These are phyloP conservation scores for Apodemia duryi DNA, from an alignment of 2,888 invertebrate genomes.

Conservation along the genomic window DNA sequence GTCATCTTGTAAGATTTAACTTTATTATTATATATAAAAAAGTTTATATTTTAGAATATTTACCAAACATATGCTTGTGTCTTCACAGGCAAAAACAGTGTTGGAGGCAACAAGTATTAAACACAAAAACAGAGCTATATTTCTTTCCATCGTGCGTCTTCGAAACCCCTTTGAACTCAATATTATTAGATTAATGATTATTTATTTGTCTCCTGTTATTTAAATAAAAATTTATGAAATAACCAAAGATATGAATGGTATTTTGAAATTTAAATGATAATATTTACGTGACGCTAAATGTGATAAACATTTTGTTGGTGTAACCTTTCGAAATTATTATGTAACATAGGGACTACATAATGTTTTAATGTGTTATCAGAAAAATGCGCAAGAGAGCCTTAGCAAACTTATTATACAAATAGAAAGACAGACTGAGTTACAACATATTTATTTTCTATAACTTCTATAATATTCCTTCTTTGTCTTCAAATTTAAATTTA, in stretches of 20 bases:
- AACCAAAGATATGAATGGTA: background rate
- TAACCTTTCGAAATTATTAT: conserved; percentile 13
- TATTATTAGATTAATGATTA: conserved; percentile 31
- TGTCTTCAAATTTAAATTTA: too few relatives aligned
- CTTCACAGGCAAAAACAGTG: conserved; percentile 51
- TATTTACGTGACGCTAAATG: background rate
- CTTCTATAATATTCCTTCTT: too few relatives aligned
- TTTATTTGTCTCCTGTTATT: conserved; percentile 26
- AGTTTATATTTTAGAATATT: conserved; percentile 15
- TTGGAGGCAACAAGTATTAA: conserved; percentile 46
- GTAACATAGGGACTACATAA: background rate
- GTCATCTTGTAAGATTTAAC: too few relatives aligned
- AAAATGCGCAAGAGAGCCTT: too few relatives aligned
- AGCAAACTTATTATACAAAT: too few relatives aligned
- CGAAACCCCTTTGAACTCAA: conserved; percentile 19
- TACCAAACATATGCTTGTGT: conserved; percentile 65
- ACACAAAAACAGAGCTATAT: conserved; percentile 57
- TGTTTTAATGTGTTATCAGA: too few relatives aligned
- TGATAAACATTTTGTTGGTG: background rate
- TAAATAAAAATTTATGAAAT: conserved; percentile 2
- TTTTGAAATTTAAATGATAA: conserved; percentile 7
- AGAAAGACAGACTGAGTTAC: too few relatives aligned
- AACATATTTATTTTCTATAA: too few relatives aligned
- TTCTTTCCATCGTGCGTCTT: conserved; percentile 38
- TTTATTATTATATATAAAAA: too few relatives aligned